Evolutionary conservation across 2,797 vertebrate genomes (phyloP).

Genomic region (Platyrinchus mystaceus): DNA sequence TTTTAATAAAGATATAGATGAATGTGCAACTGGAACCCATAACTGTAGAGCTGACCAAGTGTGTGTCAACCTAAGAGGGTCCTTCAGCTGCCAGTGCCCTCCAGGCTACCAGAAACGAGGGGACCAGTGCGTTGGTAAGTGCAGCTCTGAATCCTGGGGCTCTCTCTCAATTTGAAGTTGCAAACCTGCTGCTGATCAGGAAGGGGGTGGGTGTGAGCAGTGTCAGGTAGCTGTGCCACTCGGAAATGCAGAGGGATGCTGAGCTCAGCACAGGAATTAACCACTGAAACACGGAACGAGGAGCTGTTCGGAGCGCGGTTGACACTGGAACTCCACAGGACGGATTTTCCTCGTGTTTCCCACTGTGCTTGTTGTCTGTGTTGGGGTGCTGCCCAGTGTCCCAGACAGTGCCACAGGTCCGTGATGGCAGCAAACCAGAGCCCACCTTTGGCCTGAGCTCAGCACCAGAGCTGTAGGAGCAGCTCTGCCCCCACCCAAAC

Average conservation of each 20-base stretch:
- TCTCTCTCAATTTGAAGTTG: not conserved
- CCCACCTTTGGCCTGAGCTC: not conserved
- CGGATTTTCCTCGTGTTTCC: not conserved
- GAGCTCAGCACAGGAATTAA: not conserved
- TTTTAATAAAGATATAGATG: constrained; percentile 86
- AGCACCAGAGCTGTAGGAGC: not conserved
- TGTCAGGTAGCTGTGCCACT: not conserved
- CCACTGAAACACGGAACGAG: not conserved
- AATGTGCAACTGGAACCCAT: constrained; percentile 87
- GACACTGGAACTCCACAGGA: not conserved
- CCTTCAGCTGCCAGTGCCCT: constrained; percentile 89
- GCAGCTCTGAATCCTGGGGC: not conserved
- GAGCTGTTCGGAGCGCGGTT: not conserved
- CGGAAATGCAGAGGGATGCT: not conserved
- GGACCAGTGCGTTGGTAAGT: constrained; percentile 91
- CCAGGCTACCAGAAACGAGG: constrained; percentile 89
- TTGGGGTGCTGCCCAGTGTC: not conserved
- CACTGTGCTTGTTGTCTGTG: not conserved
- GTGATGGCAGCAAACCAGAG: not conserved
- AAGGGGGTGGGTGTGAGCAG: not conserved
- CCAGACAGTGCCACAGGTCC: not conserved
- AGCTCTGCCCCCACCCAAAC: not conserved
- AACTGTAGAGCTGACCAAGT: constrained; percentile 88
- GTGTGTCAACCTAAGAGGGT: constrained; percentile 91
- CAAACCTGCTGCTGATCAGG: not conserved